Evolutionary conservation across 2,797 vertebrate species (phyloP), one percentile per base, ranked within the genome.

Genomic region (Pipistrellus kuhlii): DNA sequence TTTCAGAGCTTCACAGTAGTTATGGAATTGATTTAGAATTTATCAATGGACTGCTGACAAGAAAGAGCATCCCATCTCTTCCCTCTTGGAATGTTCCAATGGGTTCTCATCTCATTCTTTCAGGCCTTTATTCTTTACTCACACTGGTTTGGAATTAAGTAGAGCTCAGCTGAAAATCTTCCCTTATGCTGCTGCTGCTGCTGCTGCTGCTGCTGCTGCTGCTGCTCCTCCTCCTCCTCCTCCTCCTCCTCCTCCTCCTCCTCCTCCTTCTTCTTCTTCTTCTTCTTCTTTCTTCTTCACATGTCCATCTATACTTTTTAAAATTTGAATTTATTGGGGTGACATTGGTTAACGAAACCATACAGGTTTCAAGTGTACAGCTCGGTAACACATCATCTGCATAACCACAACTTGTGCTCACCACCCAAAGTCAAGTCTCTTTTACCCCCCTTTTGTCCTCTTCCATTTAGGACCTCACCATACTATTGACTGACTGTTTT

Each of bases 101-200:
- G 62, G 72, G n/a, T 55, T 68, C 46, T 73, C 27, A 12, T 55
- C n/a, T 77, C 77, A n/a, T 86, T 93, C 35, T 83, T 84, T 72
- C 55, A 57, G 15, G 6, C 32, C 48, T 73, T 32, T 66, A 55
- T 84, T 88, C 48, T 84, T 78, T 11, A 51, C 17, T 91, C 21
- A 68, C 38, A 30, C 5, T 48, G 53, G 55, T 72, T 93, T 66
- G 55, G 78, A 73, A 84, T 91, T 88, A 88, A 44, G 72, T 88
- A 35, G 57, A 78, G 82, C 38, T 86, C 23, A 48, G 44, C 9
- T 68, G 76, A 93, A 86, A 87, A 68, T 88, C 72, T n/a, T 86
- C 25, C 38, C 35, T 62, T 72, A 12, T 87, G 44, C 25, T n/a
- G n/a, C n/a, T n/a, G n/a, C n/a, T n/a, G n/a, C n/a, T n/a, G n/a